Evolutionary conservation across 1,140 invertebrate genomes (phyloP).

Genomic region (Trichonephila clavipes): DNA sequence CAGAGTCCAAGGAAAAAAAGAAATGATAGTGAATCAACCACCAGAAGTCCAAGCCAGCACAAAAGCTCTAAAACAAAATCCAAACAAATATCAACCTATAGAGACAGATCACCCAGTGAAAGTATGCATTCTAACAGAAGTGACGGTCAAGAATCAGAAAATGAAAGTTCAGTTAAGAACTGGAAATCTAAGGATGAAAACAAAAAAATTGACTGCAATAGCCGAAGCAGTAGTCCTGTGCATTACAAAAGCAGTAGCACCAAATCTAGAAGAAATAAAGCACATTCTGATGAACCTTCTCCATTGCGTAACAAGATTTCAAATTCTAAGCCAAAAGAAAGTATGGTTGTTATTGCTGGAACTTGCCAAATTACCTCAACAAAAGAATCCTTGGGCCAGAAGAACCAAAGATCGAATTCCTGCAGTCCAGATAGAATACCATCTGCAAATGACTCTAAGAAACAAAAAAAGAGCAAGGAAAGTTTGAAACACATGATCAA

Average conservation of each 20-base stretch:
- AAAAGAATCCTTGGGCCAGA: not conserved
- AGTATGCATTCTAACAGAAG: not conserved
- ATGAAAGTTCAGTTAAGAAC: not conserved
- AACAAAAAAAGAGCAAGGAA: conserved; percentile 19
- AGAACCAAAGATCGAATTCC: not conserved
- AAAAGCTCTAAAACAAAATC: conserved; percentile 34
- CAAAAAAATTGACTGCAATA: not conserved
- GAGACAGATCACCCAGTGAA: conserved; percentile 22
- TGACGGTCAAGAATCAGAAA: not conserved
- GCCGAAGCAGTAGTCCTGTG: conserved; percentile 20
- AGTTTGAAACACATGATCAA: not conserved
- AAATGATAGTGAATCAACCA: not conserved
- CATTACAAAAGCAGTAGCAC: not conserved
- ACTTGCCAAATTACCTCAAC: conserved; percentile 31
- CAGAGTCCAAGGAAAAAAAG: not conserved
- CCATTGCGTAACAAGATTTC: not conserved
- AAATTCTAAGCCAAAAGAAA: not conserved
- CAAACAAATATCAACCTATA: not conserved
- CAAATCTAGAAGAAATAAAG: conserved; percentile 7
- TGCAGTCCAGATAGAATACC: not conserved
- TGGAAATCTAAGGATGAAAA: conserved; percentile 5
- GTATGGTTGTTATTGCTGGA: conserved; percentile 6
- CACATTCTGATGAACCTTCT: not conserved
- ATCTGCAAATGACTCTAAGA: conserved; percentile 42
- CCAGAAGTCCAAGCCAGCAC: not conserved